A percentile compares a stretch with the other conserved stretches of the same genome.
Conservation (phyloP, 2,797 vertebrate species). For the Muraenolepis orangiensis region DNA sequence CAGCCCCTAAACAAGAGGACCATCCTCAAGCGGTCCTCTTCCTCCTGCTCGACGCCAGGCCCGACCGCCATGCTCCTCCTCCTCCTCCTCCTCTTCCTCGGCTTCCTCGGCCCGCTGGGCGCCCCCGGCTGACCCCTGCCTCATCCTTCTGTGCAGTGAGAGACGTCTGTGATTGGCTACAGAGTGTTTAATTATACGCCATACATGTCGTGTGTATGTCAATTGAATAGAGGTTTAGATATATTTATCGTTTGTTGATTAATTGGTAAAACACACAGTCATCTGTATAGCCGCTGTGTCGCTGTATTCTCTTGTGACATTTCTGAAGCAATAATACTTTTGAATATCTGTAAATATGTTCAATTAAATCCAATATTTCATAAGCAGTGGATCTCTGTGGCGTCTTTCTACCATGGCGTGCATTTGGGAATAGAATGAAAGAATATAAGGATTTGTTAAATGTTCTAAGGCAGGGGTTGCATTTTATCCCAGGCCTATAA, state of each 20-base stretch:
- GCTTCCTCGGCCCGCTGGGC: neutral
- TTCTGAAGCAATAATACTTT: neutral
- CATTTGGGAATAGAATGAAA: too few relatives aligned
- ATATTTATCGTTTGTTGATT: neutral
- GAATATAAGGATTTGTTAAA: too few relatives aligned
- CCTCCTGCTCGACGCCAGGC: neutral
- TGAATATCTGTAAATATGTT: neutral
- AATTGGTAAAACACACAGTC: neutral
- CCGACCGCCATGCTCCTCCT: neutral
- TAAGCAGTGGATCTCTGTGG: too few relatives aligned
- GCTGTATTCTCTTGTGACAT: neutral
- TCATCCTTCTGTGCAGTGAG: too few relatives aligned
- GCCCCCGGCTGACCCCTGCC: neutral
- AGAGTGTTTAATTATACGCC: neutral
- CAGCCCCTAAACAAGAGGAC: neutral
- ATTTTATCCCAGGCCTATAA: too few relatives aligned
- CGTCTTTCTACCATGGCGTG: too few relatives aligned
- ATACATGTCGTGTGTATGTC: too few relatives aligned
- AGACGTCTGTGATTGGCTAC: neutral
- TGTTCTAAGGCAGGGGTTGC: too few relatives aligned
- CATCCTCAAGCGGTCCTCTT: neutral
- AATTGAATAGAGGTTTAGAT: too few relatives aligned
- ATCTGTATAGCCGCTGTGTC: neutral
- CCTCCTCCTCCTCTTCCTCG: neutral
- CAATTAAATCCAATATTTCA: too few relatives aligned